Evolutionary conservation across 2,888 invertebrate species (phyloP), one percentile per base, ranked within the genome.

Genomic region (Drosophila ezoana): DNA sequence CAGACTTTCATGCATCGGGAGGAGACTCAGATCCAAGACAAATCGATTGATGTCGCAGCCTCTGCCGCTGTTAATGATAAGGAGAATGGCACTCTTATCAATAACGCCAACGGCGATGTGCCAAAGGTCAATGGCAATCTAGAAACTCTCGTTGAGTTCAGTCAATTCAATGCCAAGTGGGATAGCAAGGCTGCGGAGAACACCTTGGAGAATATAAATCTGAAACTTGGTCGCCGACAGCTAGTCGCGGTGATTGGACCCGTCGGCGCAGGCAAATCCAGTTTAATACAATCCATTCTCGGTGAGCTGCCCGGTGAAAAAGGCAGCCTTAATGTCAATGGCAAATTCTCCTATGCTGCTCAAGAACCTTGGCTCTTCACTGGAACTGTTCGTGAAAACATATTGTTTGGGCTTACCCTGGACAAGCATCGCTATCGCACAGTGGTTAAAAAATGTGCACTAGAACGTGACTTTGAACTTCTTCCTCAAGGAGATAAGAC

Each of bases 281-380:
- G 91, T 74, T 74, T 94, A 3, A 91, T 94, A 8, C 94, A 94
- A 75, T 91, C 92, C 1, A 93, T 94, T 65, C 90, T 93, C 3
- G 89, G 90, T 45, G 94, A 94, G 79, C 81, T 94, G 4, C 92
- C 93, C 0, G 79, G 93, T 0, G 92, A 91, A n/a, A 89, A 91
- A 49, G 94, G 94, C 1, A 91, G 91, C 2, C 87, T 95, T 5
- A 92, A 93, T 44, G 93, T 96, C 0, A 93, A 93, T 14, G 94
- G 94, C 0, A 93, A 93, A 0, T 86, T 95, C 33, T 94, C 95
- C 0, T 98, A 97, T 90, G 95, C 96, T 0, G 94, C 96, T 44
- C 97, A 97, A 87, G 95, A 97, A 79, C 95, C 97, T 0, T 98
- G 97, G 97, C 93, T 96, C 10, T 96, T 96, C 82, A 94, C 95